Conservation (phyloP, 2,888 invertebrate genomes). For the Pomacea canaliculata region DNA sequence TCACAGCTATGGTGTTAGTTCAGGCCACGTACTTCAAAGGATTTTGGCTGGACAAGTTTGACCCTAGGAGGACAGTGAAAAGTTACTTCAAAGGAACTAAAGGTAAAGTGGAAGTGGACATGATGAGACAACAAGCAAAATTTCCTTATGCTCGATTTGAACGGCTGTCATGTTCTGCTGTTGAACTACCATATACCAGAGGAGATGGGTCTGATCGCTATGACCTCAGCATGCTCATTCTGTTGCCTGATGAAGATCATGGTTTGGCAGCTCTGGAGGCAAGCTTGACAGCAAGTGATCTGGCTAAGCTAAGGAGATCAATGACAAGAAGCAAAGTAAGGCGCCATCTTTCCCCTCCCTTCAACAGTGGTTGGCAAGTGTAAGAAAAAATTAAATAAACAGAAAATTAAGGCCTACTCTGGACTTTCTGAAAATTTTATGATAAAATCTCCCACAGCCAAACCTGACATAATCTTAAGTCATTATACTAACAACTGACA, state of each 20-base stretch:
- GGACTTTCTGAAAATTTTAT: slow-evolving; percentile 31
- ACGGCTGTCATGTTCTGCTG: slow-evolving; percentile 80
- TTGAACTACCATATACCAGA: slow-evolving; percentile 79
- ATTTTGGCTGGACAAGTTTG: slow-evolving; percentile 73
- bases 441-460: too few species aligned
- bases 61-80: slow-evolving; percentile 70
- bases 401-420: too few species aligned
- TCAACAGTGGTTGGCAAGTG: too few species aligned
- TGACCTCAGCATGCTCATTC: slow-evolving; percentile 56
- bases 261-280: slow-evolving; percentile 48
- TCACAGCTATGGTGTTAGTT: slow-evolving; percentile 68
- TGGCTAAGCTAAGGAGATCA: neutral
- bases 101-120: slow-evolving; percentile 72
- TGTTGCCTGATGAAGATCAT: slow-evolving; percentile 54
- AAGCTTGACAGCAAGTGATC: slow-evolving; percentile 27
- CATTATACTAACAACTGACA: too few species aligned
- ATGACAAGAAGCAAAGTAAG: neutral
- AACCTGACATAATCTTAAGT: too few species aligned
- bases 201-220: slow-evolving; percentile 24
- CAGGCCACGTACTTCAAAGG: slow-evolving; percentile 73
- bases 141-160: slow-evolving; percentile 72
- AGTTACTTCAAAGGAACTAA: slow-evolving; percentile 74
- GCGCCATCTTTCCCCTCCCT: slow-evolving; percentile 54
- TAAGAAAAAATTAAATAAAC: too few species aligned
- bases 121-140: slow-evolving; percentile 79